phyloP scores from a whole-genome alignment of 2,888 invertebrate genomes.

The Lasioglossum figueresi region DNA sequence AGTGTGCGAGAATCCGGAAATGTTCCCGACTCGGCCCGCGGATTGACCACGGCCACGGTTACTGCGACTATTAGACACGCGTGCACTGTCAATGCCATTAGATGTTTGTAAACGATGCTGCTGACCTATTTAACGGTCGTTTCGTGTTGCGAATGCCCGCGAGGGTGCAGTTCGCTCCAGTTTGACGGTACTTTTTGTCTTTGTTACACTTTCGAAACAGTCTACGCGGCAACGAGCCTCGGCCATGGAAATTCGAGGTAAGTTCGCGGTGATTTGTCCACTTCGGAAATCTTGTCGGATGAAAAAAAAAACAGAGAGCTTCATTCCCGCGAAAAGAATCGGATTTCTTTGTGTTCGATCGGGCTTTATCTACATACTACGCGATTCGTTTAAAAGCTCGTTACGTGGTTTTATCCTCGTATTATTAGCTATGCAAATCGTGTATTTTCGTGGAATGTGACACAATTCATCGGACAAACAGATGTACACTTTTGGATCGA shows the following conservation, averaged over 20 bases:
- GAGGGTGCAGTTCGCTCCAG: neutral
- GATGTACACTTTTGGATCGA: neutral
- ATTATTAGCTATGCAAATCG: neutral
- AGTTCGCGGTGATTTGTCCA: neutral
- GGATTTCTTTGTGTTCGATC: neutral
- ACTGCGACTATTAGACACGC: neutral
- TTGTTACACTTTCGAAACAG: conserved; percentile 2
- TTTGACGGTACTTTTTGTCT: too few species aligned
- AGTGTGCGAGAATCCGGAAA: neutral
- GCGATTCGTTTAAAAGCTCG: neutral
- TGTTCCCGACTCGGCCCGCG: neutral
- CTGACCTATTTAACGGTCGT: neutral
- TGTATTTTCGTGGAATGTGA: neutral
- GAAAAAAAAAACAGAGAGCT: too few species aligned
- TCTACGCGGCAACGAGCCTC: neutral
- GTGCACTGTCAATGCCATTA: neutral
- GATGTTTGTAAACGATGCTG: neutral
- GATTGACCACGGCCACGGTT: neutral
- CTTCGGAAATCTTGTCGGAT: neutral
- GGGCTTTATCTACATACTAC: neutral
- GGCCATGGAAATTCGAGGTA: conserved; percentile 1
- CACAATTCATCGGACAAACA: neutral
- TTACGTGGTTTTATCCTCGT: neutral
- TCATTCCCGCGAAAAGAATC: too few species aligned
- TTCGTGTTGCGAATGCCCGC: neutral